Evolutionary conservation across 2,113 vertebrate genomes (phyloP), one percentile per base, ranked within the genome.

Genomic region (Rana temporaria): DNA sequence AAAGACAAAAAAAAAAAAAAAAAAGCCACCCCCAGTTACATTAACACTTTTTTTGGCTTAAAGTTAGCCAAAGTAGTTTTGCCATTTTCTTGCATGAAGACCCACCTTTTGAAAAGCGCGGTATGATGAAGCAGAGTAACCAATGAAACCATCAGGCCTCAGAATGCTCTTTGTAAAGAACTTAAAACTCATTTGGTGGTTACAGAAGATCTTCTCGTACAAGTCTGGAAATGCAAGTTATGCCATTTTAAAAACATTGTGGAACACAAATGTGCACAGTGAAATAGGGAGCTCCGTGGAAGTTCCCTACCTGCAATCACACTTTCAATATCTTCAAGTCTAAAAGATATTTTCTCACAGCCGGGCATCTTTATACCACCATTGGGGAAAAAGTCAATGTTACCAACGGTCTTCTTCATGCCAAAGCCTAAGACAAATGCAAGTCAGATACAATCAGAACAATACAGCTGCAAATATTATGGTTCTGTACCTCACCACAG

Each of bases 81-180:
- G 4, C 32, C 6, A 34, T 3, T 4, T 3, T 34, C 32, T 6
- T 6, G 1, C 42, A 1, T 4, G 6, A 42, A 42, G 6, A 42
- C 42, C 7, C 4, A 42, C 42, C 42, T 42, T 8, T 42, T 42
- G 4, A 42, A 97, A 97, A 81, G 14, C 63, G 1, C 84, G 72
- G 11, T 92, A 90, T 17, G 93, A 88, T 42, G 84, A 0, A 38
- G 95, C 96, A 66, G 93, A 42, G 73, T 90, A 97, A 1, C 92
- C 95, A 0, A 93, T 52, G 81, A 98, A 97, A 20, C 97, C 95
- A 0, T 88, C 30, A 0, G 92, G 87, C 84, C 70, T 92, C 62
- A 86, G 7, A 34, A 96, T 93, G 60, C 94, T 96, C 57, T 97
- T 95, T 0, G 76, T 91, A 86, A 96, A 96, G 84, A 96, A 98